Percentiles rank a stretch among this genome's conserved stretches.
Evolutionary conservation across 2,888 invertebrate species (phyloP).

Genomic region (Acanthosepion pharaonis): DNA sequence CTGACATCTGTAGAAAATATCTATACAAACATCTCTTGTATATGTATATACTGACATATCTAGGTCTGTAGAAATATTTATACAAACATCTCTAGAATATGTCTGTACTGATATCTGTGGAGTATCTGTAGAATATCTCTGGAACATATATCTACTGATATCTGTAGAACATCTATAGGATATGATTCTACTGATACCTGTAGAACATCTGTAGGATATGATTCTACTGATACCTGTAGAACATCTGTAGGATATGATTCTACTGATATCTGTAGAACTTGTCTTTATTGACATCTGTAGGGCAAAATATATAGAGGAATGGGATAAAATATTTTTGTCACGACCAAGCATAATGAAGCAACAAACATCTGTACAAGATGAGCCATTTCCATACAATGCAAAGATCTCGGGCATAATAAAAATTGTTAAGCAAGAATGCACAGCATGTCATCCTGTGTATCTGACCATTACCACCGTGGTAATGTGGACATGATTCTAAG

Average conservation of each 20-base stretch:
- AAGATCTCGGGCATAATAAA: neutral
- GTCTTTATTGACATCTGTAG: neutral
- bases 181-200: neutral
- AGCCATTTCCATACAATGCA: neutral
- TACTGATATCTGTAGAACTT: neutral
- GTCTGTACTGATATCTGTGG: neutral
- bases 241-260: neutral
- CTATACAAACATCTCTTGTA: too few species aligned
- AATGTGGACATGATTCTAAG: neutral
- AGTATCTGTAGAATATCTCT: too few species aligned
- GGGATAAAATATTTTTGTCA: neutral
- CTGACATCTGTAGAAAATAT: neutral
- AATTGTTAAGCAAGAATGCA: conserved; percentile 6
- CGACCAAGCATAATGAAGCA: neutral
- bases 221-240: neutral
- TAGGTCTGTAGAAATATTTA: neutral
- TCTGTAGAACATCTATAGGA: neutral
- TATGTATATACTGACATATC: neutral
- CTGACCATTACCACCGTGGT: neutral
- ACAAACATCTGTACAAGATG: neutral
- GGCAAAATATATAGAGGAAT: neutral
- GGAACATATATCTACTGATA: neutral
- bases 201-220: neutral
- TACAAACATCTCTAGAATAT: neutral
- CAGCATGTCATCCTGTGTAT: neutral